These are phyloP conservation scores for Myrmecophaga tridactyla DNA, from an alignment of 2,113 vertebrate genomes.

Conservation along the genomic window DNA sequence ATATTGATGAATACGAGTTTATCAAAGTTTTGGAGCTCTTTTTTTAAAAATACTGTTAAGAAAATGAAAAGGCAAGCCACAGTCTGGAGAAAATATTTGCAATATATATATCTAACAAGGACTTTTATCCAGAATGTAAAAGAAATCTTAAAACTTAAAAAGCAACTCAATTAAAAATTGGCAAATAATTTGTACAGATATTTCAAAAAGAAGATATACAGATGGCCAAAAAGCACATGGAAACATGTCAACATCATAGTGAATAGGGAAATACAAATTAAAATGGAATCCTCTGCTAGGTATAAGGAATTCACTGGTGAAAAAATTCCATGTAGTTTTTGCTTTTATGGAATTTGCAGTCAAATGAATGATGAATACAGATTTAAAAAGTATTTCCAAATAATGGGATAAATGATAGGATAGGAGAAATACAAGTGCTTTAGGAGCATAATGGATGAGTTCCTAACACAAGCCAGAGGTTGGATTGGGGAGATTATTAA, in stretches of 20 bases:
- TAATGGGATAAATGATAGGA: neutral
- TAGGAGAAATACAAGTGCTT: neutral
- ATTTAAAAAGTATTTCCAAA: neutral
- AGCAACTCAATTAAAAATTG: neutral
- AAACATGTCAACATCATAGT: neutral
- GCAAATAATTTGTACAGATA: neutral
- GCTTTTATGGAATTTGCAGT: neutral
- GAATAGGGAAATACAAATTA: neutral
- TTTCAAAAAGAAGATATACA: neutral
- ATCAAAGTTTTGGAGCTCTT: neutral
- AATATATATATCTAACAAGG: neutral
- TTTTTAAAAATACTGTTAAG: neutral
- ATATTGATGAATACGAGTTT: neutral
- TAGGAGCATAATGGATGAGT: neutral
- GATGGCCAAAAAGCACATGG: neutral
- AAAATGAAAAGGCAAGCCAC: neutral
- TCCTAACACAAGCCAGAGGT: neutral
- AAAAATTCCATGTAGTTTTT: neutral
- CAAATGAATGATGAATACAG: neutral
- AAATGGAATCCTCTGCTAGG: neutral
- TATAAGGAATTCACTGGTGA: neutral
- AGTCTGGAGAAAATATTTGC: neutral
- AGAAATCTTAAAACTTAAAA: neutral
- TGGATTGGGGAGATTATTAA: neutral
- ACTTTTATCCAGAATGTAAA: neutral